Evolutionary conservation across 2,888 invertebrate genomes (phyloP).

Genomic region (Aproaerema taeniolella): DNA sequence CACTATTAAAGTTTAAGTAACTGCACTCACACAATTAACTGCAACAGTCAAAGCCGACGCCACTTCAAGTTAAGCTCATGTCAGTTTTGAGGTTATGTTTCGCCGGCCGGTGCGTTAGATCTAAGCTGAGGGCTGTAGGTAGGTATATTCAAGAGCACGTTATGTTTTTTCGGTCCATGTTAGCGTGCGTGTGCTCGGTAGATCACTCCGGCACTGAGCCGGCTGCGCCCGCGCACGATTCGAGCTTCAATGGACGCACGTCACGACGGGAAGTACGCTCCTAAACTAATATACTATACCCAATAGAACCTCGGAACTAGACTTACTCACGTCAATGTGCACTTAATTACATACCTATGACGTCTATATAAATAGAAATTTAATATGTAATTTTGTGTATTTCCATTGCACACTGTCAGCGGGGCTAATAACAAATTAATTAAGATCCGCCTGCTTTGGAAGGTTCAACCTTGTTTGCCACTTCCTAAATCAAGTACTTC

Average conservation of each 20-base stretch:
- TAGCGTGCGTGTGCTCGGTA: slow-evolving; percentile 69
- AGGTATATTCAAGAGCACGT: not conserved
- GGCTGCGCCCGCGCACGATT: slow-evolving; percentile 50
- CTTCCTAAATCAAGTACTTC: slow-evolving; percentile 7
- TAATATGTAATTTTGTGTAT: slow-evolving; percentile 27
- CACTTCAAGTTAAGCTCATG: slow-evolving; percentile 49
- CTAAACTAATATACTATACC: slow-evolving; percentile 46
- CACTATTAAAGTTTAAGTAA: slow-evolving; percentile 40
- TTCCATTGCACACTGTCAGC: slow-evolving; percentile 13
- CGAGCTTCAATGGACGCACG: slow-evolving; percentile 65
- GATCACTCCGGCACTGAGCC: slow-evolving; percentile 71
- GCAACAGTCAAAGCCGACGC: slow-evolving; percentile 44
- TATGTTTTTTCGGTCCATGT: slow-evolving; percentile 36
- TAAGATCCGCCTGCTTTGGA: slow-evolving; percentile 10
- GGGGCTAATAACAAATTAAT: slow-evolving; percentile 10
- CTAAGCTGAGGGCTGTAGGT: not conserved
- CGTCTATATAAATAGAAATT: slow-evolving; percentile 36
- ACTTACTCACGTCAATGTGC: slow-evolving; percentile 44
- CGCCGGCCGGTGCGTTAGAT: slow-evolving; percentile 37
- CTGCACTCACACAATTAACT: slow-evolving; percentile 64
- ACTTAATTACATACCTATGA: slow-evolving; percentile 50
- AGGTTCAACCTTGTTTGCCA: slow-evolving; percentile 4
- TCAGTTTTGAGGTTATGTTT: slow-evolving; percentile 39
- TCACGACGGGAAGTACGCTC: slow-evolving; percentile 71
- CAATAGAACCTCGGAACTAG: slow-evolving; percentile 50